Percentiles rank a stretch among this genome's conserved stretches.
Evolutionary conservation across 2,888 invertebrate genomes (phyloP).

Genomic region (Julus scanicus): DNA sequence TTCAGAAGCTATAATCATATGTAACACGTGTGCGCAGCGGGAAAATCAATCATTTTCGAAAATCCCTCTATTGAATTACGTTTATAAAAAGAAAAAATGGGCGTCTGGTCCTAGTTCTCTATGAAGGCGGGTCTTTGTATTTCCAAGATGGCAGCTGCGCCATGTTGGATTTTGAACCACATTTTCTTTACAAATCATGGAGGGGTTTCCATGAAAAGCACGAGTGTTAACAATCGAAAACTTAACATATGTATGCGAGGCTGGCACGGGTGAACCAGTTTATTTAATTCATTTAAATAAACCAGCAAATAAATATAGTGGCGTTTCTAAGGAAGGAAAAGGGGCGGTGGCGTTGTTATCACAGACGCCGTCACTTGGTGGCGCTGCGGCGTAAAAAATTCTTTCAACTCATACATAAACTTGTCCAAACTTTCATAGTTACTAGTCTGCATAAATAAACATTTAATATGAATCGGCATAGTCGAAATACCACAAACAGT

Average conservation of each 20-base stretch:
- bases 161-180: neutral
- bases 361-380: neutral
- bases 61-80: slow-evolving; percentile 19
- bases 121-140: neutral
- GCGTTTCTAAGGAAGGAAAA: neutral
- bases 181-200: neutral
- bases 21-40: neutral
- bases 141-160: slow-evolving; percentile 33
- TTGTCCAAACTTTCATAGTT: neutral
- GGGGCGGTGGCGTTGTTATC: neutral
- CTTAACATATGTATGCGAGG: slow-evolving; percentile 11
- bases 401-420: neutral
- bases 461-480: neutral
- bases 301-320: neutral
- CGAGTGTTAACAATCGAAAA: slow-evolving; percentile 1
- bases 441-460: neutral
- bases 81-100: neutral
- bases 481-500: neutral
- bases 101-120: neutral
- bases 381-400: neutral
- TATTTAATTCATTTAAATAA: slow-evolving; percentile 14
- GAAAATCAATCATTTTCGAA: slow-evolving; percentile 16
- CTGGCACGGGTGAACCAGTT: slow-evolving; percentile 27
- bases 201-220: neutral
- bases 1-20: neutral